Evolutionary conservation across 2,888 invertebrate species (phyloP).

Genomic region (Plebejus anna): DNA sequence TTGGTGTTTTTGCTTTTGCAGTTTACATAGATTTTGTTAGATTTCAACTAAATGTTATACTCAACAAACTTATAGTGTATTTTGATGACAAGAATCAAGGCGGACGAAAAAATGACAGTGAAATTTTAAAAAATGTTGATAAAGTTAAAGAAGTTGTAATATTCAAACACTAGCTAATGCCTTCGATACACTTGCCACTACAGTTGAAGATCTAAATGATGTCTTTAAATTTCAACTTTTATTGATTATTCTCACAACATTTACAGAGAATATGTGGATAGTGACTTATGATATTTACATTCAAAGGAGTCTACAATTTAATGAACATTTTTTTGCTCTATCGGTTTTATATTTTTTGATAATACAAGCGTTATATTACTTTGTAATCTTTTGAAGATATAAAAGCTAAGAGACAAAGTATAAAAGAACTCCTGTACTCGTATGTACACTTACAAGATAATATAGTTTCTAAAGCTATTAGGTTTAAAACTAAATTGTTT

Average conservation of each 20-base stretch:
- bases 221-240: neutral
- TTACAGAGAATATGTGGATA: neutral
- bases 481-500: neutral
- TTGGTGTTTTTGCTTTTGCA: neutral
- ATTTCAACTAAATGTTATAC: neutral
- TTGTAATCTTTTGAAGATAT: neutral
- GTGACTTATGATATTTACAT: neutral
- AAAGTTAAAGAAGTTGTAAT: neutral
- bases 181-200: neutral
- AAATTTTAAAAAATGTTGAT: neutral
- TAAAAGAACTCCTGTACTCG: neutral
- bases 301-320: neutral
- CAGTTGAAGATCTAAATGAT: neutral
- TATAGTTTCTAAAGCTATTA: neutral
- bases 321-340: neutral
- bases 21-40: neutral
- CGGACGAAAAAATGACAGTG: neutral
- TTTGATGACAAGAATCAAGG: neutral
- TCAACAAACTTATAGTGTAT: neutral
- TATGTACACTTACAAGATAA: neutral
- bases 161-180: neutral
- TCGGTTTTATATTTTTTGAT: neutral
- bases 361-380: neutral
- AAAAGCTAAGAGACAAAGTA: neutral
- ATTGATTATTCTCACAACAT: slow-evolving; percentile 1